Evolutionary conservation across 64 coral and sea anemone species (phyloP).

Genomic region (Stylophora pistillata): DNA sequence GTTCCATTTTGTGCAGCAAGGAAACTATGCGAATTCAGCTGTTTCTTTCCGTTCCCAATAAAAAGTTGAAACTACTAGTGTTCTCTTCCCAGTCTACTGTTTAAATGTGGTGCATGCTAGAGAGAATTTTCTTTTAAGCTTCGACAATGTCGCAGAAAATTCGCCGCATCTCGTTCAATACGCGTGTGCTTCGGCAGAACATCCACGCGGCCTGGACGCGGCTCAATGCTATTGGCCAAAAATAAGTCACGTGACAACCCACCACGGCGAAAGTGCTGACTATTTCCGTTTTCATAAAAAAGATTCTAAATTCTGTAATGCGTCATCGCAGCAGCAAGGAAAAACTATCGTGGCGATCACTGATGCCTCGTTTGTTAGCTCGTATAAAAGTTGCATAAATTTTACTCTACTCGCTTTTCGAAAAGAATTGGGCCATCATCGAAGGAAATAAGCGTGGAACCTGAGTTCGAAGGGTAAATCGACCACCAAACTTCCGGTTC

Average conservation of each 20-base stretch:
- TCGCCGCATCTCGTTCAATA: background rate
- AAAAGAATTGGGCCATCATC: too few relatives aligned
- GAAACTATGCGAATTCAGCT: conserved; percentile 2
- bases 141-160: background rate
- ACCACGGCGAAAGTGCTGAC: background rate
- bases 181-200: conserved; percentile 42
- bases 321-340: background rate
- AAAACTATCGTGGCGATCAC: background rate
- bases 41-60: conserved; percentile 7
- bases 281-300: background rate
- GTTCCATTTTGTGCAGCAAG: conserved; percentile 69
- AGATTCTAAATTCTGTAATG: background rate
- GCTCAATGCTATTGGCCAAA: conserved; percentile 81
- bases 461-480: too few relatives aligned
- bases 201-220: conserved; percentile 98
- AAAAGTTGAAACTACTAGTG: background rate
- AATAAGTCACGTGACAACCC: conserved; percentile 59
- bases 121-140: background rate
- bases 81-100: background rate
- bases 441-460: too few relatives aligned
- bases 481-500: too few relatives aligned
- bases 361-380: background rate
- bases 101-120: background rate
- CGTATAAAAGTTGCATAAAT: background rate
- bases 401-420: too few relatives aligned